These are phyloP conservation scores for Andrena dorsata DNA, from an alignment of 2,888 invertebrate species.

Conservation along the genomic window DNA sequence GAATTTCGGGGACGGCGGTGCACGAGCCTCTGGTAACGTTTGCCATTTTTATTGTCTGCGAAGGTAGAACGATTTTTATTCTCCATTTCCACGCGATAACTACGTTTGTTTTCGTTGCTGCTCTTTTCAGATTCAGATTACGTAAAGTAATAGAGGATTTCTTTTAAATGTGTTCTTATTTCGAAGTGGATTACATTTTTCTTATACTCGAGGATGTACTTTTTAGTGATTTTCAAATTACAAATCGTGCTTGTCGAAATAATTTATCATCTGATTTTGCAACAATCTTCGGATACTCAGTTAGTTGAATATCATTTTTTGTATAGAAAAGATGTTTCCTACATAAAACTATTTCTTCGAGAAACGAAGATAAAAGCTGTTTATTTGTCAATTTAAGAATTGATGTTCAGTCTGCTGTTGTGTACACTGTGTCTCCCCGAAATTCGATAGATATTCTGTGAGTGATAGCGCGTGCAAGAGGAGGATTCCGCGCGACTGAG, in stretches of 20 bases:
- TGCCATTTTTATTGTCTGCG: not conserved
- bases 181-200: not conserved
- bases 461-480: not conserved
- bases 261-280: too few species aligned
- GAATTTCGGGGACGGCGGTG: not conserved
- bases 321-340: not conserved
- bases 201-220: not conserved
- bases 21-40: not conserved
- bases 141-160: not conserved
- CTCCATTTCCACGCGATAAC: not conserved
- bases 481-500: slow-evolving; percentile 4
- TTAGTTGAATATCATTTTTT: not conserved
- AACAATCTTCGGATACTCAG: too few species aligned
- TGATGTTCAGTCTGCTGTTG: too few species aligned
- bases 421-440: not conserved
- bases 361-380: too few species aligned
- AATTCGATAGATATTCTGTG: not conserved
- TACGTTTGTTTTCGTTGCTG: not conserved
- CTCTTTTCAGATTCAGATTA: not conserved
- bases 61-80: not conserved
- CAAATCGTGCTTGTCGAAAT: too few species aligned
- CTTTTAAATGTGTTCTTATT: not conserved
- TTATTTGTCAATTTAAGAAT: too few species aligned
- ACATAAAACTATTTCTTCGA: not conserved
- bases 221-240: too few species aligned